Evolutionary conservation across 2,888 invertebrate genomes (phyloP), one percentile per base, ranked within the genome.

Genomic region (Apotomis capreana): DNA sequence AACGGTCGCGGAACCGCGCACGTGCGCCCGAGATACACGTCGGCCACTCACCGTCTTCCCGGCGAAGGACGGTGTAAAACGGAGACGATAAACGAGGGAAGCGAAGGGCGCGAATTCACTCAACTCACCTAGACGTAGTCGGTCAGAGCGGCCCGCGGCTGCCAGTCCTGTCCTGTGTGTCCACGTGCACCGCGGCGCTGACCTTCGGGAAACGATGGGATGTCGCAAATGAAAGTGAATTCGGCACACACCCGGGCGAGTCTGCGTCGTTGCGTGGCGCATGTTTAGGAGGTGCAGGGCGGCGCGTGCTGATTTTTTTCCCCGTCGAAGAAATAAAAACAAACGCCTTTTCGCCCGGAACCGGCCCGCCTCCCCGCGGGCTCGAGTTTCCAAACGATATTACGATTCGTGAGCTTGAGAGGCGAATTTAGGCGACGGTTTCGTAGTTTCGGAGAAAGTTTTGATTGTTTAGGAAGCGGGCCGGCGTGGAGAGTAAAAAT

Each of bases 181-280:
- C 84, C 86, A 83, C 83, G 85, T 85, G 88, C 85, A 85, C 81
- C 80, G 78, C 75, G 79, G 81, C 90, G 86, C 87, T 93, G 93
- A 93, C 93, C 93, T 93, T 92, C 92, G 90, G 87, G 89, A 89
- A 80, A 88, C 90, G 92, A 88, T 87, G 90, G 87, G 90, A 90
- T 91, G 90, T 91, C 92, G 89, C 93, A 91, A 93, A 92, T 91
- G 93, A 94, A 93, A 94, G 93, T 93, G 94, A 94, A 93, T 91
- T 87, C 87, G 87, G 90, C 91, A 91, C 87, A 89, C 91, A 89
- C 88, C 90, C 91, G 88, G 86, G 84, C 89, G 89, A 87, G 86
- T 89, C 90, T 89, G 92, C 92, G 93, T 92, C 93, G 93, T 91
- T 92, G 93, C 94, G 93, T 92, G 91, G 93, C 93, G 93, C 93